Conservation (phyloP, 2,797 vertebrate species). For the Momotus momota region DNA sequence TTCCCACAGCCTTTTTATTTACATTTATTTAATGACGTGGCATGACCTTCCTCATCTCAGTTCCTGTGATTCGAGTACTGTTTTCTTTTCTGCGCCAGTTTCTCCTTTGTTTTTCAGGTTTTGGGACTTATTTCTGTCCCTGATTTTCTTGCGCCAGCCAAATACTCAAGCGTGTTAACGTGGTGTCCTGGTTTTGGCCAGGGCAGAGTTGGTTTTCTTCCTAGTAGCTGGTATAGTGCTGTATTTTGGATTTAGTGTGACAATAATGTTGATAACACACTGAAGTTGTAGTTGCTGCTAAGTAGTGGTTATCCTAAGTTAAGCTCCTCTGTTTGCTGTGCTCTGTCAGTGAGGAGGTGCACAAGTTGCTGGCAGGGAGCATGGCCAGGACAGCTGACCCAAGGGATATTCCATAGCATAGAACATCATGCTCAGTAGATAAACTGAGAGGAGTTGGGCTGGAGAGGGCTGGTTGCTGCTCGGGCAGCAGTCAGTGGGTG, state of each 20-base stretch:
- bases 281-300: background rate
- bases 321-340: too few relatives aligned
- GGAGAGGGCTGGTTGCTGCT: background rate
- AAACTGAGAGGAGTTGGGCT: background rate
- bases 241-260: background rate
- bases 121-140: background rate
- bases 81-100: background rate
- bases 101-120: background rate
- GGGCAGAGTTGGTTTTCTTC: background rate
- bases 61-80: background rate
- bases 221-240: background rate
- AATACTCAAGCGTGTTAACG: background rate
- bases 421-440: background rate
- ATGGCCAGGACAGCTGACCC: background rate
- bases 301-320: background rate
- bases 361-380: background rate
- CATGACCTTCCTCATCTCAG: conserved; percentile 3
- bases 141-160: conserved; percentile 24
- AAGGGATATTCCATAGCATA: background rate
- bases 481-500: background rate
- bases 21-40: conserved; percentile 49
- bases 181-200: background rate
- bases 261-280: background rate
- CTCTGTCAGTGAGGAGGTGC: background rate
- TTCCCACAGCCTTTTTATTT: conserved; percentile 45